phyloP scores from a whole-genome alignment of 2,113 vertebrate genomes.

The Lanius ludovicianus region DNA sequence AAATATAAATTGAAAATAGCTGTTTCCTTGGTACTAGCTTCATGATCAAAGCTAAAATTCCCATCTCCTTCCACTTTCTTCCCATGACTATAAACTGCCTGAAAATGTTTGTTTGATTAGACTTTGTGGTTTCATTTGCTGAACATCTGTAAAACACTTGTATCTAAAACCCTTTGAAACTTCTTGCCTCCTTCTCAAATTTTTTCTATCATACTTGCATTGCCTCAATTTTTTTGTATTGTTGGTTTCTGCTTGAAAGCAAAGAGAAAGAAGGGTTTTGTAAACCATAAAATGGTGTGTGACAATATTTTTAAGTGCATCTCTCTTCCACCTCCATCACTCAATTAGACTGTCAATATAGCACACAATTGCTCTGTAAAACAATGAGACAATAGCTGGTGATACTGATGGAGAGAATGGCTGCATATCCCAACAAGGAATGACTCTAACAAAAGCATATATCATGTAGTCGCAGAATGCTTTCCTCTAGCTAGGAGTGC shows the following conservation, averaged over 20 bases:
- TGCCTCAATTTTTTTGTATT: background rate
- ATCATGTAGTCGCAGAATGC: background rate
- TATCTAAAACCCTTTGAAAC: slow-evolving; percentile 39
- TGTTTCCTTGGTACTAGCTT: slow-evolving; percentile 12
- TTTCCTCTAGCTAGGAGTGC: background rate
- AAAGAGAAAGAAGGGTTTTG: background rate
- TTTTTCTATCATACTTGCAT: background rate
- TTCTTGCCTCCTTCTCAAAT: background rate
- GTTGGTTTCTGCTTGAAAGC: background rate
- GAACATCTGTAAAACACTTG: slow-evolving; percentile 62
- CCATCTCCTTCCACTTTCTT: slow-evolving; percentile 43
- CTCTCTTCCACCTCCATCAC: background rate
- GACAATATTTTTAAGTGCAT: background rate
- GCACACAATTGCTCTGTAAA: background rate
- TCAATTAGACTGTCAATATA: background rate
- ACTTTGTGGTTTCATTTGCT: slow-evolving; percentile 33
- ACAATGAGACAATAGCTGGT: background rate
- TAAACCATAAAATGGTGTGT: background rate
- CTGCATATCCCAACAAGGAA: background rate
- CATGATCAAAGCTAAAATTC: slow-evolving; percentile 42
- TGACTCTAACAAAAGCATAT: fast-evolving
- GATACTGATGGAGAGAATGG: background rate
- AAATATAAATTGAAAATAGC: slow-evolving; percentile 43
- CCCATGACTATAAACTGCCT: slow-evolving; percentile 18
- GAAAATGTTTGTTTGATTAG: slow-evolving; percentile 57